Conservation (phyloP, 2,797 vertebrate genomes). For the Micromesistius poutassou region DNA sequence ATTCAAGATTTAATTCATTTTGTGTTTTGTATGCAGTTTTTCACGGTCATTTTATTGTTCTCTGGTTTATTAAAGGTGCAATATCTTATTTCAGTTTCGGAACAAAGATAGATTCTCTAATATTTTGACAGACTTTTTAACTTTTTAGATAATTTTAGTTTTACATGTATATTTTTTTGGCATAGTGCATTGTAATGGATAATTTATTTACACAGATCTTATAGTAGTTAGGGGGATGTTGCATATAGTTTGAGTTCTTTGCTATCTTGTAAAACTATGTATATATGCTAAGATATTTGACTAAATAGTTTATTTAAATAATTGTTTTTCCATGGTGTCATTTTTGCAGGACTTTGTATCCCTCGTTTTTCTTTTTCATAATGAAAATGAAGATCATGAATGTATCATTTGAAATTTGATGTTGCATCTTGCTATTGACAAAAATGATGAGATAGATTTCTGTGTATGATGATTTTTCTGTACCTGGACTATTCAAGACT, state of each 20-base stretch:
- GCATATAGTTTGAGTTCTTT: conserved; percentile 78
- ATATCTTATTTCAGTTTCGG: conserved; percentile 82
- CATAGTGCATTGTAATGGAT: conserved; percentile 76
- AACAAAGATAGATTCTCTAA: conserved; percentile 81
- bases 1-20: conserved; percentile 78
- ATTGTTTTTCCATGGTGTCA: conserved; percentile 81
- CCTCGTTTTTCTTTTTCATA: conserved; percentile 83
- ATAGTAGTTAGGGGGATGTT: conserved; percentile 73
- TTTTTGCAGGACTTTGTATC: conserved; percentile 83
- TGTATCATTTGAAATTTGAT: conserved; percentile 84
- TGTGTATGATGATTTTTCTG: conserved; percentile 69
- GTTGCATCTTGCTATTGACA: conserved; percentile 83
- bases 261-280: conserved; percentile 83
- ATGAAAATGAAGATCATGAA: conserved; percentile 80
- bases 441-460: conserved; percentile 87
- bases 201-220: conserved; percentile 78
- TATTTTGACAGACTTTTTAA: conserved; percentile 81
- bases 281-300: conserved; percentile 84
- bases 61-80: conserved; percentile 83
- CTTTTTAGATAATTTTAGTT: conserved; percentile 65
- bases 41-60: conserved; percentile 83
- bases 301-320: conserved; percentile 99
- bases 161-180: conserved; percentile 69
- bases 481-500: conserved; percentile 78
- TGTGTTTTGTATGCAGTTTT: conserved; percentile 80